Base-by-base conservation (phyloP, 1,140 invertebrate genomes). In the Yoshiicerus persimilis region DNA sequence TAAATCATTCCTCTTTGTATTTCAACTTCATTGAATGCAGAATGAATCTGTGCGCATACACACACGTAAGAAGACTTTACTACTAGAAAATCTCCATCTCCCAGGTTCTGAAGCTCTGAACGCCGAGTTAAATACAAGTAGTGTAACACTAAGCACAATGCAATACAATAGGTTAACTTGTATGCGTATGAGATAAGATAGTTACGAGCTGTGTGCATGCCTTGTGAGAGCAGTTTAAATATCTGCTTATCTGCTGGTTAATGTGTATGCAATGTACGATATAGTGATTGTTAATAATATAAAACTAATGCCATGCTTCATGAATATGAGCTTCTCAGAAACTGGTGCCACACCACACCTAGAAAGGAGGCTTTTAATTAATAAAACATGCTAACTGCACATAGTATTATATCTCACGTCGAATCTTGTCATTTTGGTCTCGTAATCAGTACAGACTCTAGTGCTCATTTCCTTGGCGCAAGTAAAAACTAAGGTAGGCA, bases 1-100 rank as follows among this genome's bases (percentile, higher is more conserved):
- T 80, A 80, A 80, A 80, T 80, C 75, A 80, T 80, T 80, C 34
- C 75, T 80, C 75, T 70, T 27, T 80, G 75, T 32, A 34, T 36
- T 80, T 80, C 75, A 38, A 80, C 27, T 80, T 36, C 32, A 80
- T 70, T 70, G 64, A 70, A 56, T 56, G 47, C 47, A 56, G 47
- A 70, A 70, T 70, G 27, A 70, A 70, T 27, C 64, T 30, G 20
- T 5, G 13, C 47, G 23, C 5, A 2, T 70, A 70, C 64, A 4
- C 23, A 30, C 64, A 64, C 16, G 1, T 16, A n/a, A n/a, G n/a
- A n/a, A n/a, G n/a, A n/a, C n/a, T n/a, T n/a, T n/a, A n/a, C n/a
- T n/a, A n/a, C n/a, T n/a, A n/a, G n/a, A n/a, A n/a, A n/a, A n/a
- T n/a, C n/a, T n/a, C n/a, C n/a, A n/a, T n/a, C n/a, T n/a, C n/a